Base-by-base conservation (phyloP, 2,888 invertebrate species). In the Dascillus cervinus region DNA sequence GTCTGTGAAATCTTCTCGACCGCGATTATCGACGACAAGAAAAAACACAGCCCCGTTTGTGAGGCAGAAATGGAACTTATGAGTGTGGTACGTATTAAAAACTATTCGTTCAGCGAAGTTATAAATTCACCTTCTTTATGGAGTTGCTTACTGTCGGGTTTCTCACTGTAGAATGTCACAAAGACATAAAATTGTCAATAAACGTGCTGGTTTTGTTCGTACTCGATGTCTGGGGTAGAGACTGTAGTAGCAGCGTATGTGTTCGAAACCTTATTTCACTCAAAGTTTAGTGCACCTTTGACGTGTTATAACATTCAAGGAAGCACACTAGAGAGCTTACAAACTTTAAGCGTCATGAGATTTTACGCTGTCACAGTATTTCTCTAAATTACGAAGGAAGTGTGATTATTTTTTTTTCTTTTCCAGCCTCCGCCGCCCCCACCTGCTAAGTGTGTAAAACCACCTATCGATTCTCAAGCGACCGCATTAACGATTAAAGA, bases 41-140 rank as follows among this genome's bases (percentile, higher is more conserved):
- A 49, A 34, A 45, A 44, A 43, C 34, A 49, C 10, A 44, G 50
- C 6, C 48, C 49, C 12, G 43, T 53, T 3, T 59, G 59, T 31
- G 40, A 53, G 35, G 49, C 49, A 2, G 53, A 56, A 40, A 44
- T 47, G 13, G 52, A 50, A 3, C 28, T 56, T 5, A 42, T 32
- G 32, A 46, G 52, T 37, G 23, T 34, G 22, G 53, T 55, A 41
- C 46, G 41, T 40, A n/a, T n/a, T n/a, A n/a, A n/a, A 17, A 17
- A 17, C 17, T 17, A 17, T 8, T 17, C 8, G 17, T 6, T 17
- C 5, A 6, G 17, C 17, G 8, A 17, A 4, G 17, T 6, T 17
- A 4, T 17, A 17, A 17, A 17, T 4, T 17, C 8, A 17, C 8
- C 17, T 4, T 17, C 17, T 17, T 17, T 17, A 17, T 17, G 17